A percentile compares a stretch with the other conserved stretches of the same genome.
These are phyloP conservation scores for Diphyllodes magnificus DNA, from an alignment of 2,113 vertebrate species.

Conservation along the genomic window DNA sequence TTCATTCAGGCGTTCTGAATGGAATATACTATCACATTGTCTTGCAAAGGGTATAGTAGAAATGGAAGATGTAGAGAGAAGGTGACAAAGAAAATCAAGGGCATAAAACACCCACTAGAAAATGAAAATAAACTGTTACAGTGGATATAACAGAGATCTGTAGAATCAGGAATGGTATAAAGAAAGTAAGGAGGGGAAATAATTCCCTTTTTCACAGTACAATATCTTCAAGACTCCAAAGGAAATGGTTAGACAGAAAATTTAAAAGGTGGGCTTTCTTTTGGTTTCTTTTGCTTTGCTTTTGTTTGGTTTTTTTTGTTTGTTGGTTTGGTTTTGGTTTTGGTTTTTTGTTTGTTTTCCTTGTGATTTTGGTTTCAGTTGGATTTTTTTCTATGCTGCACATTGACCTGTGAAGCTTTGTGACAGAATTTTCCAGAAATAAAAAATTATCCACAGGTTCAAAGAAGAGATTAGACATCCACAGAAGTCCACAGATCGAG, in stretches of 20 bases:
- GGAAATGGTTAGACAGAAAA: background rate
- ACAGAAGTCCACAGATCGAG: background rate
- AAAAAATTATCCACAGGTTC: background rate
- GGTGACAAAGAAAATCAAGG: background rate
- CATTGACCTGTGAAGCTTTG: background rate
- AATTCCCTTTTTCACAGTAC: background rate
- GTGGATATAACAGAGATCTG: background rate
- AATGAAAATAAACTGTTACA: background rate
- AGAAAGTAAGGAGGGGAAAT: background rate
- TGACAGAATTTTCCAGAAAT: background rate
- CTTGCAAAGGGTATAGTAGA: background rate
- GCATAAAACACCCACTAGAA: background rate
- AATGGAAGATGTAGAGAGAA: background rate
- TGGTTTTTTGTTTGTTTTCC: background rate
- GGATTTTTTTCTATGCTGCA: rapidly evolving
- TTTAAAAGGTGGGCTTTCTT: background rate
- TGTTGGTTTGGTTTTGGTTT: background rate
- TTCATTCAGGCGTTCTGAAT: background rate
- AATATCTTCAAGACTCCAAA: background rate
- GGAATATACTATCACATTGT: background rate
- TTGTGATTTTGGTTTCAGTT: background rate
- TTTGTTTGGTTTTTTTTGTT: background rate
- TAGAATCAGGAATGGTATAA: background rate
- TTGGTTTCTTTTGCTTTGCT: background rate
- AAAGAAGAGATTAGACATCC: background rate